Base-by-base conservation (phyloP, 1,140 invertebrate species). In the Platorchestia sp. region DNA sequence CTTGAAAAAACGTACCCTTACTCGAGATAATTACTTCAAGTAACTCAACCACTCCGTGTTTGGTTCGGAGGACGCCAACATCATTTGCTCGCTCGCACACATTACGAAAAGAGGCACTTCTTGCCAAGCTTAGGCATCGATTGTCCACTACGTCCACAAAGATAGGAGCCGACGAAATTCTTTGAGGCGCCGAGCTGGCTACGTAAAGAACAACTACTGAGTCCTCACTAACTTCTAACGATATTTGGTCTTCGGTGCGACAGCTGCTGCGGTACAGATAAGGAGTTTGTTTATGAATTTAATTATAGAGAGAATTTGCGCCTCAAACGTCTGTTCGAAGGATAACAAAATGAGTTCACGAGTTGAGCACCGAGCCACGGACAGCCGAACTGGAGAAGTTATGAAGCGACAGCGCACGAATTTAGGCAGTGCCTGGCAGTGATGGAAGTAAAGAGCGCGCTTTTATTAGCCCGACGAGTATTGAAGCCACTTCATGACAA, bases 51-150 rank as follows among this genome's bases (percentile, higher is more conserved):
- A 19, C 59, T 75, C 59, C 59, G 36, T 75, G 36, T 22, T 75
- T 75, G 59, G 59, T 75, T 75, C 27, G 27, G 27, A 75, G 59
- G 36, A 75, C 59, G 59, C 27, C 59, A 75, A 75, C 10, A 3
- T 75, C 59, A 75, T 75, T 75, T 75, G 59, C 27, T 22, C 10
- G 27, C 59, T 75, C 59, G 59, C 36, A 75, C 14, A 75, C 27
- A 14, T 75, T 10, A 75, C 59, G 59, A 75, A 27, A 36, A 75
- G 59, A 14, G 27, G 59, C 59, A 75, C 59, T 75, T 75, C 27
- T 75, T 75, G 59, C 59, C 59, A 75, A 75, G 59, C 59, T 75
- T 75, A 75, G 59, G 59, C 59, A 75, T 75, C 59, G 59, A 75
- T 75, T 10, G 3, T 10, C 1, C 59, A 75, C 14, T 22, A 36